phyloP scores from a whole-genome alignment of 92 coral and sea anemone genomes.

The Anthopleura xanthogrammica region DNA sequence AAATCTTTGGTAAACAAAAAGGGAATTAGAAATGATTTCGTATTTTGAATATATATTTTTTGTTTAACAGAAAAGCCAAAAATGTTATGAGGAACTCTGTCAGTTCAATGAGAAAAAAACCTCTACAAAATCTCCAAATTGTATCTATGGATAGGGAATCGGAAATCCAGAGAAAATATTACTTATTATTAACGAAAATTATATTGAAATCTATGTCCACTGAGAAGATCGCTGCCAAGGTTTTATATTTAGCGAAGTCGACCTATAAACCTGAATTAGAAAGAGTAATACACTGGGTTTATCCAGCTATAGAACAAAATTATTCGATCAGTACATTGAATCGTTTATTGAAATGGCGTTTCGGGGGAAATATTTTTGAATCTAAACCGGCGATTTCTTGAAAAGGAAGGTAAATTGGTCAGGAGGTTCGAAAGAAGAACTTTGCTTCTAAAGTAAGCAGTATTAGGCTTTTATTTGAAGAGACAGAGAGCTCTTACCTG shows the following conservation, averaged over 20 bases:
- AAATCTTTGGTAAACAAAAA: slow-evolving; percentile 40
- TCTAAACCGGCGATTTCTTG: slow-evolving; percentile 8
- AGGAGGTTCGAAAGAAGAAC: slow-evolving; percentile 20
- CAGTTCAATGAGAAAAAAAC: slow-evolving; percentile 29
- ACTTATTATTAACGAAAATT: slow-evolving; percentile 16
- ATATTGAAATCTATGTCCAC: slow-evolving; percentile 3
- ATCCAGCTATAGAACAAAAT: slow-evolving; percentile 8
- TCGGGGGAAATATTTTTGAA: slow-evolving; percentile 13
- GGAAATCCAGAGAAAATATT: slow-evolving; percentile 30
- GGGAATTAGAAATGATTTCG: slow-evolving; percentile 6
- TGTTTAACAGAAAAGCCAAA: slow-evolving; percentile 21
- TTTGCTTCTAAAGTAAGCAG: slow-evolving; percentile 43
- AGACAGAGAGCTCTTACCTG: slow-evolving; percentile 69
- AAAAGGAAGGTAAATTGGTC: slow-evolving; percentile 14
- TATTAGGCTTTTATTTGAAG: slow-evolving; percentile 37
- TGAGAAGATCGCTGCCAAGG: slow-evolving; percentile 7
- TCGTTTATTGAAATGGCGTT: background rate
- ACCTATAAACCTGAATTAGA: background rate
- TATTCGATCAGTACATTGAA: slow-evolving; percentile 4
- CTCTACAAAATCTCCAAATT: slow-evolving; percentile 17
- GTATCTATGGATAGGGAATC: slow-evolving; percentile 12
- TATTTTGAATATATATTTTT: slow-evolving; percentile 17
- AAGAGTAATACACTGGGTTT: background rate
- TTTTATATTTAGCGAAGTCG: slow-evolving; percentile 13
- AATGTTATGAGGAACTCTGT: slow-evolving; percentile 30